These are phyloP conservation scores for Diabrotica balteata DNA, from an alignment of 2,888 invertebrate genomes.

Conservation along the genomic window DNA sequence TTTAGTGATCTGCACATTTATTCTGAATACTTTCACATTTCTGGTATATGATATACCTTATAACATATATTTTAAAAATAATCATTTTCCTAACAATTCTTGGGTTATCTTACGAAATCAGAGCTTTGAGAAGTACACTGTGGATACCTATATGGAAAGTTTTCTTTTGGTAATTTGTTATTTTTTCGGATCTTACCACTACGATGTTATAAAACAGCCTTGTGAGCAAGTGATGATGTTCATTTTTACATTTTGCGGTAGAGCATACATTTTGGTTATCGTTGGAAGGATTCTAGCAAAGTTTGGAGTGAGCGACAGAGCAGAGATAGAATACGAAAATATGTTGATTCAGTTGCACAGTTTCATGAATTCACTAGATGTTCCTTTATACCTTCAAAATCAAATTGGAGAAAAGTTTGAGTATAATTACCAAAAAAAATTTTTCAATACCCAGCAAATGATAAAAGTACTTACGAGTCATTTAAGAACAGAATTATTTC, in stretches of 20 bases:
- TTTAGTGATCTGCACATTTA: neutral
- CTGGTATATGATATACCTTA: neutral
- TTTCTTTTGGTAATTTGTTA: conserved; percentile 17
- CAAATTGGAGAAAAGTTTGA: conserved; percentile 63
- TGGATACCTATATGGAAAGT: conserved; percentile 14
- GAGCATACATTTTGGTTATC: conserved; percentile 46
- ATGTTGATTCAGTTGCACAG: conserved; percentile 62
- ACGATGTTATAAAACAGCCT: conserved; percentile 9
- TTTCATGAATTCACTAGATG: conserved; percentile 64
- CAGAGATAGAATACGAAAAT: conserved; percentile 59
- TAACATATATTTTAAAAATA: neutral
- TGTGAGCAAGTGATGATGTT: conserved; percentile 41
- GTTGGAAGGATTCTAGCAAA: conserved; percentile 44
- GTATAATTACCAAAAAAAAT: conserved; percentile 63
- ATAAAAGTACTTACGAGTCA: conserved; percentile 52
- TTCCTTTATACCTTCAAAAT: conserved; percentile 60
- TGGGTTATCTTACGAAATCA: conserved; percentile 10
- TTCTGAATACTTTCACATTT: neutral
- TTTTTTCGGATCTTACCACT: conserved; percentile 18
- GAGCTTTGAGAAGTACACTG: neutral
- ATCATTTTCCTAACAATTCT: neutral
- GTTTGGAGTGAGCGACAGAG: conserved; percentile 49
- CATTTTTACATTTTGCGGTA: conserved; percentile 43
- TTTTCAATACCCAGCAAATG: conserved; percentile 61
- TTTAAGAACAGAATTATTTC: conserved; percentile 59